Base-by-base conservation (phyloP, 2,113 vertebrate genomes). In the Paedocypris sp. region DNA sequence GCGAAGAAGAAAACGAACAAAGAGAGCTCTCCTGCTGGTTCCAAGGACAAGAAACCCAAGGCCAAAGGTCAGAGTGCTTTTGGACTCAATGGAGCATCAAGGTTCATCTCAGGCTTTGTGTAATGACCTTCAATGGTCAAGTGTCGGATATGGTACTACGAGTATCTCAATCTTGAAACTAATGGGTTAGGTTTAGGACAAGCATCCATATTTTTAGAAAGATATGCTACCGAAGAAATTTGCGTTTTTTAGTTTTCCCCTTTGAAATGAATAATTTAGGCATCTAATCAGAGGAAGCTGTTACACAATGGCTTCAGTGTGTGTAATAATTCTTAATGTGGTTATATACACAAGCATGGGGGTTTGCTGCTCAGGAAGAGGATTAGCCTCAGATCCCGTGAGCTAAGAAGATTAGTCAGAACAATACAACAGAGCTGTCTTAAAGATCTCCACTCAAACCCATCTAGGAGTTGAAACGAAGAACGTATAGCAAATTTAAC, bases 1-100 rank as follows among this genome's bases (percentile, higher is more conserved):
- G 62, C 65, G 19, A 74, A 71, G 51, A 71, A 68, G 32, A 74
- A 68, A 59, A n/a, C 18, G 9, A 45, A 23, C 12, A 68, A 70
- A 45, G 57, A 73, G 6, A 63, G 20, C 11, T 12, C 59, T n/a
- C 48, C 48, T 5, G 20, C 52, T 15, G 31, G 29, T 28, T 33
- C 43, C 48, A 67, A 68, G 16, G 68, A 68, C 15, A 71, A 73
- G 35, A 74, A 68, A 57, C 8, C 62, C 15, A 67, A 64, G 13
- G 39, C 46, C 23, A 74, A 74, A 65, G 72, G 68, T 73, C 16
- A 51, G 58, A 39, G 36, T 15, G n/a, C 22, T 19, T 58, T 32
- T 39, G 29, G 33, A 26, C 32, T 22, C 29, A 48, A 51, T 26
- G 26, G 13, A 50, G 16, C 16, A 9, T 28, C 54, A 58, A 29